Evolutionary conservation across 2,888 invertebrate species (phyloP), one percentile per base, ranked within the genome.

Genomic region (Caenorhabditis becei): DNA sequence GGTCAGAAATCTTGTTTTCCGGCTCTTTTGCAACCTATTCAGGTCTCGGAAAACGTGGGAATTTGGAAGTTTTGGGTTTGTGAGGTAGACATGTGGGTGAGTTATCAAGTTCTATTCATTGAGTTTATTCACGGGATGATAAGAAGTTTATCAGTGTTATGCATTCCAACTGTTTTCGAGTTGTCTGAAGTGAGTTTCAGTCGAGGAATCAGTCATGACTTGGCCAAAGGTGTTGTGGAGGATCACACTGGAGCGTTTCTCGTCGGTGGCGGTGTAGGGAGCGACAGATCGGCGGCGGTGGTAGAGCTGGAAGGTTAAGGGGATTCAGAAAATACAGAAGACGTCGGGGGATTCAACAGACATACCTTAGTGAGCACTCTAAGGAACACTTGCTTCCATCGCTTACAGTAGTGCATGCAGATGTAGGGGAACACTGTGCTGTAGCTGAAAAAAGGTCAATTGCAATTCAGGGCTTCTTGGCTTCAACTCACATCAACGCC

Each of bases 371-470:
- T 28, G 3, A 44, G 49, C 8, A n/a, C 20, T 11, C 4, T n/a
- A 18, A 10, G n/a, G n/a, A n/a, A n/a, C n/a, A n/a, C n/a, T n/a
- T n/a, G n/a, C n/a, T 47, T 62, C 62, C 71, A 63, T 18, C 51
- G 41, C 18, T 72, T 63, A 35, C 71, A 72, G 14, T 72, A 72
- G 24, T 72, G 20, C 71, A 72, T 72, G 35, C 71, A 72, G 2
- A 72, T 63, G 24, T 72, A 72, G 20, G 71, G 71, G 23, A 72
- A 62, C 23, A 63, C 47, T 5, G 63, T 63, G 35, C 62, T 63
- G 23, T 72, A 72, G 35, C 71, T 72, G 61, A 44, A 61, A 51
- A 24, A 10, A 10, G 7, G 18, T 32, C 16, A 32, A 41, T 20
- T 44, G 24, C 18, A 16, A 7, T 20, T 0, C 16, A 18, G 0